Percentiles rank a stretch among this genome's conserved stretches.
phyloP scores from a whole-genome alignment of 2,113 vertebrate species.

The Pollachius pollachius region DNA sequence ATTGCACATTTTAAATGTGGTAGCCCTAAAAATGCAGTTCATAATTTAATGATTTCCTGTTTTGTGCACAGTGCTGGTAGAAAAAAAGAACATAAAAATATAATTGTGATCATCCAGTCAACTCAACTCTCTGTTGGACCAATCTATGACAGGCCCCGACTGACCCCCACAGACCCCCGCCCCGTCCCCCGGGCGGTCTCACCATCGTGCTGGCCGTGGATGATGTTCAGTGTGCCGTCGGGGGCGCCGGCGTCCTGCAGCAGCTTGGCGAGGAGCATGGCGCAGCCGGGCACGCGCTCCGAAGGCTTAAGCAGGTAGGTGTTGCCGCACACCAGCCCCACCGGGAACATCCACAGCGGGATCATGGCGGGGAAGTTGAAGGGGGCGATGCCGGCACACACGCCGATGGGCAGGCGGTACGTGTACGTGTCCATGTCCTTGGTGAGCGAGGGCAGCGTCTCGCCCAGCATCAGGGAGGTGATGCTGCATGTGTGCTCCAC shows the following conservation, averaged over 20 bases:
- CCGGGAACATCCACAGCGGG: conserved; percentile 97
- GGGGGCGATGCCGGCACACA: conserved; percentile 91
- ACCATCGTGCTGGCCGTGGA: conserved; percentile 93
- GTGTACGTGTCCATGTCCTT: conserved; percentile 97
- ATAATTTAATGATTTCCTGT: no score
- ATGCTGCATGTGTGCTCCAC: conserved; percentile 95
- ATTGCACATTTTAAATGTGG: no score
- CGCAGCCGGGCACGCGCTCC: conserved; percentile 88
- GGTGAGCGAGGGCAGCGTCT: conserved; percentile 93
- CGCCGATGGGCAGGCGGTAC: conserved; percentile 89
- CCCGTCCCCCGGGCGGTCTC: conserved; percentile 2
- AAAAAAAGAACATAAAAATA: no score
- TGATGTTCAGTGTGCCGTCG: conserved; percentile 89
- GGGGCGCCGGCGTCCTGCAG: conserved; percentile 93
- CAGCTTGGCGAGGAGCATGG: conserved; percentile 90
- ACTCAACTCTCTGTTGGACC: no score
- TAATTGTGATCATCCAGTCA: no score
- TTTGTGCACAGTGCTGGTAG: no score
- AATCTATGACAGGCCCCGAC: no score
- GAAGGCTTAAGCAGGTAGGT: conserved; percentile 96
- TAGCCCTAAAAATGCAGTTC: no score
- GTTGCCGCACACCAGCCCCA: conserved; percentile 96
- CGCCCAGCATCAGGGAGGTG: conserved; percentile 93
- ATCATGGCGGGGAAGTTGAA: conserved; percentile 99
- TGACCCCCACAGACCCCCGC: no score